Evolutionary conservation across 2,113 vertebrate species (phyloP).

Genomic region (Prietella phreatophila): DNA sequence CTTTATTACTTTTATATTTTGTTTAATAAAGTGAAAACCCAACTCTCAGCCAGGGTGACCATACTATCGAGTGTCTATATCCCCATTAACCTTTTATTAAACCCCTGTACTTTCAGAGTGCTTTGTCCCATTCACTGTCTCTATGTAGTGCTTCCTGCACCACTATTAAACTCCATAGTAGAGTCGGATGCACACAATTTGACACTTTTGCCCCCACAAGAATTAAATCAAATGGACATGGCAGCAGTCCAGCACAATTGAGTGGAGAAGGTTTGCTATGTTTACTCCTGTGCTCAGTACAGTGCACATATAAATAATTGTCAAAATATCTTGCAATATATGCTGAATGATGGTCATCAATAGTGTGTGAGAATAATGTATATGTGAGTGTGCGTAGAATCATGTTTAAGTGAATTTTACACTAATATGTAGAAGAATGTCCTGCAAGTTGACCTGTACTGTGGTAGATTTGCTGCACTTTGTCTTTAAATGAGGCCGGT

Average conservation of each 20-base stretch:
- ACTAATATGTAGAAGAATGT: neutral
- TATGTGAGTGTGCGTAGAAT: neutral
- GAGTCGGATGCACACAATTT: slow-evolving; percentile 13
- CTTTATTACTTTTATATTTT: too few species aligned
- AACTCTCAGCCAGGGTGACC: neutral
- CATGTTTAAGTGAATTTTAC: neutral
- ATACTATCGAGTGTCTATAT: neutral
- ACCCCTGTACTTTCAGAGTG: slow-evolving; percentile 23
- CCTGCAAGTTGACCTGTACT: slow-evolving; percentile 9
- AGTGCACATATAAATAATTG: slow-evolving; percentile 26
- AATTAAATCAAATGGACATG: slow-evolving; percentile 28
- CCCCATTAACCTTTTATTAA: slow-evolving; percentile 25
- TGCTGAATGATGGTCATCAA: neutral
- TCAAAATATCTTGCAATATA: slow-evolving; percentile 22
- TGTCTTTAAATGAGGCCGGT: slow-evolving; percentile 48
- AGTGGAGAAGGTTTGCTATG: slow-evolving; percentile 6
- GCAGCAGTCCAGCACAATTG: slow-evolving; percentile 22
- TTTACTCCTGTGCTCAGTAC: slow-evolving; percentile 24
- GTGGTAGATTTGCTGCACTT: slow-evolving; percentile 13
- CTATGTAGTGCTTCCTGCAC: slow-evolving; percentile 8
- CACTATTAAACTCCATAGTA: slow-evolving; percentile 23
- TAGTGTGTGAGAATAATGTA: neutral
- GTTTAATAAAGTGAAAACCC: neutral
- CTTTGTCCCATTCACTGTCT: slow-evolving; percentile 17
- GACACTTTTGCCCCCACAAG: slow-evolving; percentile 32